These are phyloP conservation scores for Tonatia bakeri DNA, from an alignment of 2,113 vertebrate species.

Conservation along the genomic window DNA sequence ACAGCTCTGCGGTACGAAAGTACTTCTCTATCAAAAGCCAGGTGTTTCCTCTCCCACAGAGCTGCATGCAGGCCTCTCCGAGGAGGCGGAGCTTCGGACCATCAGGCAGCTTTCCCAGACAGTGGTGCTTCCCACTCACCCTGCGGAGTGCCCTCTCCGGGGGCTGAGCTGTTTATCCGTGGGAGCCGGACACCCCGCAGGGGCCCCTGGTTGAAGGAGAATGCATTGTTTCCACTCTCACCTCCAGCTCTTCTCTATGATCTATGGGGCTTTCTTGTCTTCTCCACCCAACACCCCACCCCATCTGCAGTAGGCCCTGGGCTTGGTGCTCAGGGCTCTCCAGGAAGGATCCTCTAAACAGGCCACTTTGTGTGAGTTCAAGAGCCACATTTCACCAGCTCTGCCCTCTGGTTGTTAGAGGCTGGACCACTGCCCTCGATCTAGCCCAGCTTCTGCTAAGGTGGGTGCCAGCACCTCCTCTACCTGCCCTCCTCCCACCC, in stretches of 20 bases:
- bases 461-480: background rate
- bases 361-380: background rate
- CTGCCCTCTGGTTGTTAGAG: background rate
- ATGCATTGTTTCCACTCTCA: background rate
- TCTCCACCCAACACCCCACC: no score
- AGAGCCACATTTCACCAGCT: background rate
- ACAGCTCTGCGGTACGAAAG: background rate
- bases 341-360: background rate
- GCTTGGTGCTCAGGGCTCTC: background rate
- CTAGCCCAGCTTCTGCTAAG: background rate
- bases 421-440: background rate
- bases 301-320: background rate
- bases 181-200: background rate
- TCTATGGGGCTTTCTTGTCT: background rate
- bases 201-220: background rate
- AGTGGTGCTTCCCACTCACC: slow-evolving; percentile 26
- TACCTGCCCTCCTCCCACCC: background rate
- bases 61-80: background rate
- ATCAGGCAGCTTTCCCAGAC: background rate
- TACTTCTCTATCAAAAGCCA: background rate
- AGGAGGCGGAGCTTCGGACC: background rate
- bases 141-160: background rate
- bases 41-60: background rate
- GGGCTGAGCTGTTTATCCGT: background rate
- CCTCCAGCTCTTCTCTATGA: background rate